Percentiles rank a stretch among this genome's conserved stretches.
Conservation (phyloP, 2,888 invertebrate genomes). For the Tridacna crocea region DNA sequence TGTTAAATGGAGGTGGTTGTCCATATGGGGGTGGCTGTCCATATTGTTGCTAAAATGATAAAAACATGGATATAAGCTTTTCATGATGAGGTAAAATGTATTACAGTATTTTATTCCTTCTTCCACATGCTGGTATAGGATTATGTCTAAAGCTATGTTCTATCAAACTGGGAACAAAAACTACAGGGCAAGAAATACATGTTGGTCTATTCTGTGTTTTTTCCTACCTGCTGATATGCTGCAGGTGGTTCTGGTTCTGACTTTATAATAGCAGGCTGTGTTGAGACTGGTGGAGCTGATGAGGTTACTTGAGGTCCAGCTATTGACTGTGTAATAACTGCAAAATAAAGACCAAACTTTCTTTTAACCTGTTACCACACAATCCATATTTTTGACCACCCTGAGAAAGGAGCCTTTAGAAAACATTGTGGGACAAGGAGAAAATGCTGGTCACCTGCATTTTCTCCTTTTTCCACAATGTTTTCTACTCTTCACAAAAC, state of each 20-base stretch:
- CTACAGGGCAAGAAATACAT: too few relatives aligned
- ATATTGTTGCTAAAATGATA: slow-evolving; percentile 75
- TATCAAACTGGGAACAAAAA: too few relatives aligned
- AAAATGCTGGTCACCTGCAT: neutral
- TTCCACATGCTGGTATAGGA: too few relatives aligned
- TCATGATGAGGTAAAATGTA: too few relatives aligned
- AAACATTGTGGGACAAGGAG: neutral
- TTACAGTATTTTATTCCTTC: too few relatives aligned
- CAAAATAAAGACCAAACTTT: neutral
- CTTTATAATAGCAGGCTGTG: slow-evolving; percentile 21
- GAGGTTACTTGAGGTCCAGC: slow-evolving; percentile 45
- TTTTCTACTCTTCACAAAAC: neutral
- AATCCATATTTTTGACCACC: neutral
- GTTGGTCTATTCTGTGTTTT: neutral
- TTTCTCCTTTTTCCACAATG: slow-evolving; percentile 3
- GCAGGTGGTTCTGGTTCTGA: slow-evolving; percentile 25
- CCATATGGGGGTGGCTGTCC: slow-evolving; percentile 86
- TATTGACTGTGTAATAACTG: slow-evolving; percentile 57
- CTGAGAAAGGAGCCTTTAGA: neutral
- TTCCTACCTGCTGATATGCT: slow-evolving; percentile 12
- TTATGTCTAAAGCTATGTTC: too few relatives aligned
- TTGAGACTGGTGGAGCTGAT: slow-evolving; percentile 35
- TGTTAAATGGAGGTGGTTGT: slow-evolving; percentile 52
- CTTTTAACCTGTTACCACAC: neutral
- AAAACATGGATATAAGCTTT: neutral